These are phyloP conservation scores for Parasteatoda tepidariorum DNA, from an alignment of 1,140 invertebrate genomes.

Conservation along the genomic window DNA sequence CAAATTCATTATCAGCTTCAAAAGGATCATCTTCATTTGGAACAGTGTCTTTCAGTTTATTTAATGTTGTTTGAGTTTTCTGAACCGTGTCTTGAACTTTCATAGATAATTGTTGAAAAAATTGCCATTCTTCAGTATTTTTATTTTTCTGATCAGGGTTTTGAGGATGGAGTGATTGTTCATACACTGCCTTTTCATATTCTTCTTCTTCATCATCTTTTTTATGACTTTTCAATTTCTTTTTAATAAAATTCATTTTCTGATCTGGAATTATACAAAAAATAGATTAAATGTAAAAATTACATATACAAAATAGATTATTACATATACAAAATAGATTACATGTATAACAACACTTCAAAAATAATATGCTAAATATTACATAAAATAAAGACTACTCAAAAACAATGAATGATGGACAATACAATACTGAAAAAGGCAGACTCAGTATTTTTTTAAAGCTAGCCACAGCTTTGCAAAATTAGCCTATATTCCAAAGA, in stretches of 20 bases:
- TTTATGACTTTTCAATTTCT: slow-evolving; percentile 61
- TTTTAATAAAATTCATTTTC: slow-evolving; percentile 61
- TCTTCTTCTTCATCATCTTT: slow-evolving; percentile 59
- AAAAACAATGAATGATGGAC: too few relatives aligned
- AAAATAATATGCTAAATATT: too few relatives aligned
- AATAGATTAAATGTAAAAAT: not conserved
- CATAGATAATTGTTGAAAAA: slow-evolving; percentile 69
- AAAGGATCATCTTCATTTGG: slow-evolving; percentile 60
- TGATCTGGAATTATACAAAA: not conserved
- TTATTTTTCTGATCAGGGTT: slow-evolving; percentile 59
- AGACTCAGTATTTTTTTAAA: too few relatives aligned
- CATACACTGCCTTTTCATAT: slow-evolving; percentile 52
- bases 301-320: too few relatives aligned
- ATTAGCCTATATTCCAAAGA: too few relatives aligned
- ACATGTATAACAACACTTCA: too few relatives aligned
- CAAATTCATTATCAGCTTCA: slow-evolving; percentile 57
- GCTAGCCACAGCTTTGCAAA: too few relatives aligned
- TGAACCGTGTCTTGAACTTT: slow-evolving; percentile 68
- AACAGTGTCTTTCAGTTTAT: slow-evolving; percentile 65
- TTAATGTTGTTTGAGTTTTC: slow-evolving; percentile 67
- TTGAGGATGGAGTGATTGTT: slow-evolving; percentile 50
- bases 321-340: too few relatives aligned
- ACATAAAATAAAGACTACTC: too few relatives aligned
- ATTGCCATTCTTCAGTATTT: slow-evolving; percentile 70
- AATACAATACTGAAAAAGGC: too few relatives aligned